Percentiles rank a stretch among this genome's conserved stretches.
phyloP scores from a whole-genome alignment of 2,888 invertebrate genomes.

The Anthophora plumipes region DNA sequence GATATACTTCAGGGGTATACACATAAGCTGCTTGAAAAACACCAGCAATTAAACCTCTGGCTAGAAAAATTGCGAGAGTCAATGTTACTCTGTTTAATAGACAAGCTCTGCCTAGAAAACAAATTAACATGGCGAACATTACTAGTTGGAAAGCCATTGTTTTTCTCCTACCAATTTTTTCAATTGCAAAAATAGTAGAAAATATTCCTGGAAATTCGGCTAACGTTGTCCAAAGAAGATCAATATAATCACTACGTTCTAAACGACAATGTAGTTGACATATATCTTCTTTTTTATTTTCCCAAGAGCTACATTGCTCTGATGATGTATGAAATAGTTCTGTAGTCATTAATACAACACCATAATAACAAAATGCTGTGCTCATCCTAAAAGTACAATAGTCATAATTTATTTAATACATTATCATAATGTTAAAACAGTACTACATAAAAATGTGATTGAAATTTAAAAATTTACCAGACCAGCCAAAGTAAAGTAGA shows the following conservation, averaged over 20 bases:
- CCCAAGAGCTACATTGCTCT: conserved; percentile 82
- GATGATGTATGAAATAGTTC: conserved; percentile 92
- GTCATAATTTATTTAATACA: conserved; percentile 36
- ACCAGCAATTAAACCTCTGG: conserved; percentile 96
- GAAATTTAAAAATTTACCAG: conserved; percentile 87
- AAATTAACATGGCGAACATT: conserved; percentile 91
- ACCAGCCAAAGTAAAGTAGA: conserved; percentile 96
- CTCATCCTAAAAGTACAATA: conserved; percentile 89
- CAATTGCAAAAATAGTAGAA: conserved; percentile 95
- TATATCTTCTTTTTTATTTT: conserved; percentile 78
- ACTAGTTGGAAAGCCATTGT: conserved; percentile 98
- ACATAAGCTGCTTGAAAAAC: conserved; percentile 98
- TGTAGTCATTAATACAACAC: conserved; percentile 97
- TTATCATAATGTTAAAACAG: not conserved
- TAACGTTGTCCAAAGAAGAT: conserved; percentile 96
- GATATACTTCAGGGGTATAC: conserved; percentile 98
- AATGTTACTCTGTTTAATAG: conserved; percentile 89
- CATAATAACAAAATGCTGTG: conserved; percentile 98
- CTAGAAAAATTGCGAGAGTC: conserved; percentile 94
- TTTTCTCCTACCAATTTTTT: conserved; percentile 94
- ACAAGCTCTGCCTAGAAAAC: conserved; percentile 89
- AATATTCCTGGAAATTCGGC: conserved; percentile 98
- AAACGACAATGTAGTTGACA: conserved; percentile 88
- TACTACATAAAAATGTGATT: not conserved
- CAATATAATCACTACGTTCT: conserved; percentile 95